Base-by-base conservation (phyloP, 2,888 invertebrate species). In the Diabrotica balteata region DNA sequence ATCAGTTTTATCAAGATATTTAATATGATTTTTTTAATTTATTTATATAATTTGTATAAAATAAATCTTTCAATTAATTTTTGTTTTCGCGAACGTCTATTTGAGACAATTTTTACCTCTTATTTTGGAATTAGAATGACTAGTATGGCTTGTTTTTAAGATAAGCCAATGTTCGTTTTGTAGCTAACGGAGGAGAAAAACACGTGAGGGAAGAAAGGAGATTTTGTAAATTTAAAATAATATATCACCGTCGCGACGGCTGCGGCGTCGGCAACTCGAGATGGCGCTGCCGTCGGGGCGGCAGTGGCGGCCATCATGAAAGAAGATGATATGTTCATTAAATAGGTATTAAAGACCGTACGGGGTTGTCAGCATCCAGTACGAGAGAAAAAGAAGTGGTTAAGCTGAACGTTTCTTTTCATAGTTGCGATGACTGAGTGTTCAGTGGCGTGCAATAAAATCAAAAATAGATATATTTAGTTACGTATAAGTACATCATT, bases 321-420 rank as follows among this genome's bases (percentile, higher is more conserved):
- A 63, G 67, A 72, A 65, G 71, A 73, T 72, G 76, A 77, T 75
- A 75, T 75, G 75, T 79, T 79, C 79, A 79, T 79, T 79, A 79
- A 79, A 77, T 76, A 76, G 76, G 79, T 75, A 79, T 79, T 79
- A 79, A 57, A 57, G 74, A 72, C 70, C 63, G 71, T 67, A 69
- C 47, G 43, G 61, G 68, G 73, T 73, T 77, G 77, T 76, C 73
- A 72, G 72, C 69, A 63, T 61, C 60, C 45, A 53, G 49, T 44
- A 45, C 51, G 59, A 61, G 71, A 71, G 72, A 71, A 72, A 70
- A 72, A 77, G 76, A 76, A 77, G 75, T 73, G 75, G 67, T 75
- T 78, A 79, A 78, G 77, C 78, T 71, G 75, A 73, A 73, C 75
- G 76, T 78, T 76, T 75, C 77, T 78, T 74, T 78, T 78, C 77